phyloP scores from a whole-genome alignment of 1,140 invertebrate genomes.

The Kradibia gibbosae region DNA sequence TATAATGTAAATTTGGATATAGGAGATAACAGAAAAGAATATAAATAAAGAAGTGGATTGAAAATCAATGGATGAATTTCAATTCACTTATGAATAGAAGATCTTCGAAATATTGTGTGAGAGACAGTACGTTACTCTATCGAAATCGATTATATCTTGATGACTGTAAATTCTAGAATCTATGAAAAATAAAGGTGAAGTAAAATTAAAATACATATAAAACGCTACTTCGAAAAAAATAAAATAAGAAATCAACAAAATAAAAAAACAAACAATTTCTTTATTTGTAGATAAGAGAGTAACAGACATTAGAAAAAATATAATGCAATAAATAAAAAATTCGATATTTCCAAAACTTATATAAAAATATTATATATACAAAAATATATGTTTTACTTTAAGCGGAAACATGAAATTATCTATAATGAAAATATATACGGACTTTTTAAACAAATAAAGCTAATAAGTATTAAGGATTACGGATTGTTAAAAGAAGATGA shows the following conservation, averaged over 20 bases:
- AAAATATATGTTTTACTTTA: background rate
- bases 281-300: background rate
- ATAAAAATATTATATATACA: no score
- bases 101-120: background rate
- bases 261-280: slow-evolving; percentile 44
- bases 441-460: background rate
- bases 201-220: no score
- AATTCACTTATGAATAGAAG: background rate
- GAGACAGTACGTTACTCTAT: background rate
- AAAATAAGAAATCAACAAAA: no score
- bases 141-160: background rate
- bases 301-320: background rate
- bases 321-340: no score
- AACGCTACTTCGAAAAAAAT: no score
- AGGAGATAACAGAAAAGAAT: background rate
- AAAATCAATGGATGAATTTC: background rate
- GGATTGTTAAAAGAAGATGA: background rate
- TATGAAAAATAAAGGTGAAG: background rate
- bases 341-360: no score
- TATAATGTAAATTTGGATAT: background rate
- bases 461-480: background rate
- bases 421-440: background rate
- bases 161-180: background rate
- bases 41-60: background rate
- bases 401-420: background rate